Evolutionary conservation across 2,797 vertebrate genomes (phyloP).

Genomic region (Myotis findleyi): DNA sequence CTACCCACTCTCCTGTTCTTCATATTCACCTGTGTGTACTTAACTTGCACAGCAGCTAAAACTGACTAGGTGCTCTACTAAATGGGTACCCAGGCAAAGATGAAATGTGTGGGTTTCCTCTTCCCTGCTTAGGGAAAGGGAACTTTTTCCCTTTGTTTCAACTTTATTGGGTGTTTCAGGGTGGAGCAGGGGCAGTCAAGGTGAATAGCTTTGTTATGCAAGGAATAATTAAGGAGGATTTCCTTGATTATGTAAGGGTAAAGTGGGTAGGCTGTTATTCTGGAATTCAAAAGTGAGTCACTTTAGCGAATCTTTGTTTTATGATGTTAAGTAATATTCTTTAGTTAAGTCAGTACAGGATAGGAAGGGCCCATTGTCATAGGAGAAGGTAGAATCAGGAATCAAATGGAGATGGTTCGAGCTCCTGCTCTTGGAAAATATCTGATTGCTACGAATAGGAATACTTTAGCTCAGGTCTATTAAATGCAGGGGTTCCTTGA

Average conservation of each 20-base stretch:
- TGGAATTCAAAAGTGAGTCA: conserved; percentile 28
- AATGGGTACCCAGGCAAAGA: background rate
- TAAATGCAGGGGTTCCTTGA: background rate
- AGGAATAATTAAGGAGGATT: background rate
- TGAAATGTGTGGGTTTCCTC: background rate
- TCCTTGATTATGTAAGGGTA: background rate
- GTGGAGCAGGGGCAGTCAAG: background rate
- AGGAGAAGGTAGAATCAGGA: background rate
- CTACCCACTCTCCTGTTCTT: background rate
- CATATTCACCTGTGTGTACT: background rate
- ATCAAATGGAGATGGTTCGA: background rate
- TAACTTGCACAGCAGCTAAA: background rate
- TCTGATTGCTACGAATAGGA: background rate
- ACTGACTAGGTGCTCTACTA: background rate
- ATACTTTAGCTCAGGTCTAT: background rate
- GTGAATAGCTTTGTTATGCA: background rate
- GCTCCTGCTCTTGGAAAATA: background rate
- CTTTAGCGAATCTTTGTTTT: conserved; percentile 13
- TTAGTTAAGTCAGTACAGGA: background rate
- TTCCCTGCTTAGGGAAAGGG: background rate
- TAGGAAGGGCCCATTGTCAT: background rate
- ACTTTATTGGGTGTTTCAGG: background rate
- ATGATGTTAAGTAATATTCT: background rate
- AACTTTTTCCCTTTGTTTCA: background rate
- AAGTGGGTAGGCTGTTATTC: background rate